A percentile compares a stretch with the other conserved stretches of the same genome.
phyloP scores from a whole-genome alignment of 2,113 vertebrate genomes.

The Elachura formosa region DNA sequence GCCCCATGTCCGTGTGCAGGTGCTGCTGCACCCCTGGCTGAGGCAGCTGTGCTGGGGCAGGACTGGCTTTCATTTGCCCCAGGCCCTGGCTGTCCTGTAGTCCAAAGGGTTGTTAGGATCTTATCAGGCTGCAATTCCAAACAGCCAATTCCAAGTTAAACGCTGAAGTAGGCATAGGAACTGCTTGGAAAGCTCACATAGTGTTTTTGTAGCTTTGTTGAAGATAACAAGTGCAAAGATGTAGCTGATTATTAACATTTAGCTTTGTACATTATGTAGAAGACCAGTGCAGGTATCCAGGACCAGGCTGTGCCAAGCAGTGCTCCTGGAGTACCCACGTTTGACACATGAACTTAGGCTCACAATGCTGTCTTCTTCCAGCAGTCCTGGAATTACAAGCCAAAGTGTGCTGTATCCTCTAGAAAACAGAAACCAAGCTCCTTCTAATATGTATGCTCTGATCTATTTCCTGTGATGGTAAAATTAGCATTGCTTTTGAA shows the following conservation, averaged over 20 bases:
- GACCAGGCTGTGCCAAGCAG: background rate
- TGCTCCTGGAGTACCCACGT: background rate
- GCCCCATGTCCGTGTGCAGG: background rate
- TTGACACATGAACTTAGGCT: background rate
- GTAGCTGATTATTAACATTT: background rate
- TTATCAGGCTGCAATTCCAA: background rate
- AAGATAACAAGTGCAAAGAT: background rate
- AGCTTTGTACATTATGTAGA: background rate
- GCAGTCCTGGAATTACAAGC: background rate
- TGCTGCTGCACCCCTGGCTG: too few relatives aligned
- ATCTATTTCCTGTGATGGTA: slow-evolving; percentile 28
- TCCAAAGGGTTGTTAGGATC: accelerated
- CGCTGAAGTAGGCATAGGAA: background rate
- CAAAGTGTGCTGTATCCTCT: slow-evolving; percentile 4
- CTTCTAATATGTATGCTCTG: slow-evolving; percentile 14
- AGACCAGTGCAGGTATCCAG: background rate
- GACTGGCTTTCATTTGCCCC: accelerated
- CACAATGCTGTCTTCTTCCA: background rate
- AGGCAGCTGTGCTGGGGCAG: too few relatives aligned
- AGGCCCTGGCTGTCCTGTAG: background rate
- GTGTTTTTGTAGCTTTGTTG: background rate
- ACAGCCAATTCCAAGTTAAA: background rate
- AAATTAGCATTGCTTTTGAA: slow-evolving; percentile 26
- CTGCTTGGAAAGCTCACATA: background rate
- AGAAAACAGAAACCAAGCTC: background rate